Base-by-base conservation (phyloP, 2,888 invertebrate genomes). In the Cactoblastis cactorum region DNA sequence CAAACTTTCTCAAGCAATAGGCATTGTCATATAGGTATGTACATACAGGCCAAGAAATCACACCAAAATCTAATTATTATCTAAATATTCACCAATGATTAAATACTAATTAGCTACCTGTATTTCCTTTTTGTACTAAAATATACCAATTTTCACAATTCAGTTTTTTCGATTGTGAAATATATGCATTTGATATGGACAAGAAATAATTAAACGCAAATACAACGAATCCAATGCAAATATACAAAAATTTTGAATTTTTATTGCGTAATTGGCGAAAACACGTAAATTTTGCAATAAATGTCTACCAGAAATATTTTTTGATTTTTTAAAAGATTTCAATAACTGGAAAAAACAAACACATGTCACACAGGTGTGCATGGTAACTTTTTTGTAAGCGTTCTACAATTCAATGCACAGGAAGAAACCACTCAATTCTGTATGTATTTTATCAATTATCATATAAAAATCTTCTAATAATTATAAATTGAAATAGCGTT, bases 321-420 rank as follows among this genome's bases (percentile, higher is more conserved):
- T 41, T n/a, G n/a, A n/a, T n/a, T 41, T 43, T 43, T 43, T 28
- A 3, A 28, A 9, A 28, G 28, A 28, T n/a, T n/a, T n/a, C 28
- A 28, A 9, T 9, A 19, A 46, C 2, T 19, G 48, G 38, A 3
- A 28, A 0, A 9, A 22, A 14, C 9, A 28, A 22, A 43, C 43
- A 43, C 43, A 43, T 43, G 43, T 43, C 43, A 22, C 64, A 60
- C 67, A 72, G 68, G 64, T 73, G 64, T 73, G 70, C 43, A 28
- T 1, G 12, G 45, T 55, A 33, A 49, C 49, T 60, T 62, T 62
- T 62, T 63, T 22, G 2, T 28, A 39, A 14, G 22, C 28, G 28
- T 43, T 43, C 41, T 17, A 9, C 11, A 17, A 18, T n/a, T n/a
- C n/a, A n/a, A 11, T 18, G 0, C 17, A 8, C 1, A 37, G 17